Conservation (phyloP, 2,888 invertebrate species). For the Andrena marginata region DNA sequence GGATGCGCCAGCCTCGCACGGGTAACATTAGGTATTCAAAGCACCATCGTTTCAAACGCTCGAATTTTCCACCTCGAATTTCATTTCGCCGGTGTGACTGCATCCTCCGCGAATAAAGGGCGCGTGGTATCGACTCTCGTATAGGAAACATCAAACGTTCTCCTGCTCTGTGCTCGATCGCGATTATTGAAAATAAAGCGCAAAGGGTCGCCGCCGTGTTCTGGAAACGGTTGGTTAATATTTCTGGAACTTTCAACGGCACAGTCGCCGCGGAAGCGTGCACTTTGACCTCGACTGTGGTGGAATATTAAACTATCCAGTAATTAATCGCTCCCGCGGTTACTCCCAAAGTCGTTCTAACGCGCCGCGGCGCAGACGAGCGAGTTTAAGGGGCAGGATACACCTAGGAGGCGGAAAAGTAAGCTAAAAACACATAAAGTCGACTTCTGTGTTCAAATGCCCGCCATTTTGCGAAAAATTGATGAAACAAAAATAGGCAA, state of each 20-base stretch:
- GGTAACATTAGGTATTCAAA: neutral
- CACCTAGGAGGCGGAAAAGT: too few species aligned
- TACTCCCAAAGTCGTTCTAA: too few species aligned
- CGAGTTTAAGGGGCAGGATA: too few species aligned
- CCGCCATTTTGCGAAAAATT: too few species aligned
- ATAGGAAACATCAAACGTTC: constrained; percentile 1
- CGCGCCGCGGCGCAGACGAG: too few species aligned
- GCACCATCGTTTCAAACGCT: neutral
- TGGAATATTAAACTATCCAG: too few species aligned
- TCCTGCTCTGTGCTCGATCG: neutral
- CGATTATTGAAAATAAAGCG: neutral
- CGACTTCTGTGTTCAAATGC: too few species aligned
- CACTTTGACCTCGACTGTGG: neutral
- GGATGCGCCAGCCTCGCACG: neutral
- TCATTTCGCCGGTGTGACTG: neutral
- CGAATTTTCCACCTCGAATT: neutral
- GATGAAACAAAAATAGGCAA: too few species aligned
- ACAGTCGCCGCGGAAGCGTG: neutral
- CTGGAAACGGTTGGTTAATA: neutral
- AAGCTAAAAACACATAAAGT: too few species aligned
- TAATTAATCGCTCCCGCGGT: too few species aligned
- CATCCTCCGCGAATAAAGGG: neutral
- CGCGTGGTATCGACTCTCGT: neutral
- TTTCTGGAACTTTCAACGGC: neutral
- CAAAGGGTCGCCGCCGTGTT: neutral